A percentile compares a stretch with the other conserved stretches of the same genome.
These are phyloP conservation scores for Cyprinodon tularosa DNA, from an alignment of 2,113 vertebrate species.

Conservation along the genomic window DNA sequence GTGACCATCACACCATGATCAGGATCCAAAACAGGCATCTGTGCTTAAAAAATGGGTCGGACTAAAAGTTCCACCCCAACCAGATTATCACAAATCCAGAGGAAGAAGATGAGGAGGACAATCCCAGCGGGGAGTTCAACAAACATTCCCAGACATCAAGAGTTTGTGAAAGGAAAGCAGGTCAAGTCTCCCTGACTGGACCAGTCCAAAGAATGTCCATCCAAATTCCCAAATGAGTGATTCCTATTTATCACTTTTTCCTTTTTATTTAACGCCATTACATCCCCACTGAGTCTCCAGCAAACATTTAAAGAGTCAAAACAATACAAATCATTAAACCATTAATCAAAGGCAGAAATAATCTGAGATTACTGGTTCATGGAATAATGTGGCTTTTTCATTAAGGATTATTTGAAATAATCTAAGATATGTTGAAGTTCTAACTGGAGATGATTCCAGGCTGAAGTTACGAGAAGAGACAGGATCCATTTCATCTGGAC, in stretches of 20 bases:
- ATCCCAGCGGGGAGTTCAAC: constrained; percentile 35
- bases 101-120: constrained; percentile 39
- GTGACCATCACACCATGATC: not conserved
- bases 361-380: no score
- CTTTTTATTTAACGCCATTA: not conserved
- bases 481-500: no score
- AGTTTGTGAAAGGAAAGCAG: constrained; percentile 33
- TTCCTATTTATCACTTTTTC: not conserved
- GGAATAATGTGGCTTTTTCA: no score
- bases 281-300: not conserved
- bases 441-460: no score
- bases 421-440: no score
- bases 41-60: constrained; percentile 24
- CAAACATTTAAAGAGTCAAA: not conserved
- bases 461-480: no score
- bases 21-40: constrained; percentile 15
- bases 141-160: constrained; percentile 53
- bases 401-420: no score
- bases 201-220: constrained; percentile 20
- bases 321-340: no score
- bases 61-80: constrained; percentile 47
- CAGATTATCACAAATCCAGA: constrained; percentile 48
- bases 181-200: constrained; percentile 47
- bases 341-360: no score
- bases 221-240: constrained; percentile 17